Conservation (phyloP, 2,888 invertebrate genomes). For the Malacosoma neustria region DNA sequence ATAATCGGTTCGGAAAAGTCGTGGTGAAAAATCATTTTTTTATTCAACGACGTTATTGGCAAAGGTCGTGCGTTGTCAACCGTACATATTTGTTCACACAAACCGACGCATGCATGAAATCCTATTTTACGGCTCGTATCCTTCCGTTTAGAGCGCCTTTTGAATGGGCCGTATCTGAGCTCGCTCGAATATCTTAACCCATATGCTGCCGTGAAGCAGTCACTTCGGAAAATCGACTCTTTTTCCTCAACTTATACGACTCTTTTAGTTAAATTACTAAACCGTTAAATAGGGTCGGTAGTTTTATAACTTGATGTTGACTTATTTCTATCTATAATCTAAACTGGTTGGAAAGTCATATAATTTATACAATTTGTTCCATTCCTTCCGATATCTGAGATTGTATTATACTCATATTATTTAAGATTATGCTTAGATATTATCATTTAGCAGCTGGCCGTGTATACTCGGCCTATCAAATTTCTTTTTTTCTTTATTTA, state of each 20-base stretch:
- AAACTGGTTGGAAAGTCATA: no score
- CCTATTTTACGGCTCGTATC: slow-evolving; percentile 71
- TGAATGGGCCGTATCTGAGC: slow-evolving; percentile 59
- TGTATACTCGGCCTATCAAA: no score
- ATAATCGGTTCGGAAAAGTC: slow-evolving; percentile 5
- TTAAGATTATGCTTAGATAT: no score
- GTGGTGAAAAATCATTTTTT: slow-evolving; percentile 37
- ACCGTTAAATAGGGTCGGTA: not conserved
- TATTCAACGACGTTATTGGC: slow-evolving; percentile 45
- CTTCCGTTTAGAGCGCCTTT: slow-evolving; percentile 65
- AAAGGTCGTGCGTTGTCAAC: slow-evolving; percentile 65
- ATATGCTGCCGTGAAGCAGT: slow-evolving; percentile 29
- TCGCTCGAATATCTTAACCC: slow-evolving; percentile 53
- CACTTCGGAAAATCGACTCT: slow-evolving; percentile 27
- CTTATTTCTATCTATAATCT: not conserved
- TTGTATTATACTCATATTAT: no score
- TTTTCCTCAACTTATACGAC: not conserved
- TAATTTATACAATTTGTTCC: no score
- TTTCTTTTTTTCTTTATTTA: no score
- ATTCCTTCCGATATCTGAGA: no score
- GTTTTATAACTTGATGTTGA: not conserved
- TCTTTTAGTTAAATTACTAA: not conserved
- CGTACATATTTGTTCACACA: slow-evolving; percentile 71
- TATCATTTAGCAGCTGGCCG: no score
- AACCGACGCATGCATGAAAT: slow-evolving; percentile 70